These are phyloP conservation scores for Elgaria multicarinata DNA, from an alignment of 2,113 vertebrate species.

Conservation along the genomic window DNA sequence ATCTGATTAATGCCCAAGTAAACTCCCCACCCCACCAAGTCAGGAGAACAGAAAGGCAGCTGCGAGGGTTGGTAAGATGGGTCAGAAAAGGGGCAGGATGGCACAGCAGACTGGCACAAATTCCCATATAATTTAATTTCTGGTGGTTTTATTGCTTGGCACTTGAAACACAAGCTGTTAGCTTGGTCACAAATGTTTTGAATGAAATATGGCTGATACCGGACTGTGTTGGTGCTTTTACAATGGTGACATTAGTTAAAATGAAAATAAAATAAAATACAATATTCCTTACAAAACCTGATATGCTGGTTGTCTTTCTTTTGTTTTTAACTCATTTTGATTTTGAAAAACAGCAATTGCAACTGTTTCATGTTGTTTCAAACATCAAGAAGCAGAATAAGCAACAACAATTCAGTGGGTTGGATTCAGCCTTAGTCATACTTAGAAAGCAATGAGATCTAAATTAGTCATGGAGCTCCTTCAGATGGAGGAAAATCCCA, in stretches of 20 bases:
- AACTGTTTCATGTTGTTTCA: neutral
- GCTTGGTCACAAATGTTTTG: neutral
- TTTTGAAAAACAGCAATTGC: neutral
- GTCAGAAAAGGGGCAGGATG: constrained; percentile 35
- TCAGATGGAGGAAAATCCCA: too few species aligned
- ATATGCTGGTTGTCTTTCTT: neutral
- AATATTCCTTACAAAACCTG: constrained; percentile 18
- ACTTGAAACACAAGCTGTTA: constrained; percentile 46
- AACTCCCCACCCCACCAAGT: constrained; percentile 39
- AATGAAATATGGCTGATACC: constrained; percentile 26
- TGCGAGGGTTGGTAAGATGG: constrained; percentile 27
- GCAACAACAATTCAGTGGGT: neutral
- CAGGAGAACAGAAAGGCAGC: neutral
- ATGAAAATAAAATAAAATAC: constrained; percentile 16
- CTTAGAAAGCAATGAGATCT: neutral
- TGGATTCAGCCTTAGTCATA: neutral
- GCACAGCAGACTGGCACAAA: neutral
- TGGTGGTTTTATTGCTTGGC: constrained; percentile 38
- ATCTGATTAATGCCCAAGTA: neutral
- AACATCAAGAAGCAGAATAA: neutral
- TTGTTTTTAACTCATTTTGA: neutral
- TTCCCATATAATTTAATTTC: constrained; percentile 42
- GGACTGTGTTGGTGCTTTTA: constrained; percentile 18
- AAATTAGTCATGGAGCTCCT: too few species aligned
- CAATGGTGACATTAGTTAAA: constrained; percentile 19